phyloP scores from a whole-genome alignment of 2,113 vertebrate species.

The Corvus hawaiiensis region DNA sequence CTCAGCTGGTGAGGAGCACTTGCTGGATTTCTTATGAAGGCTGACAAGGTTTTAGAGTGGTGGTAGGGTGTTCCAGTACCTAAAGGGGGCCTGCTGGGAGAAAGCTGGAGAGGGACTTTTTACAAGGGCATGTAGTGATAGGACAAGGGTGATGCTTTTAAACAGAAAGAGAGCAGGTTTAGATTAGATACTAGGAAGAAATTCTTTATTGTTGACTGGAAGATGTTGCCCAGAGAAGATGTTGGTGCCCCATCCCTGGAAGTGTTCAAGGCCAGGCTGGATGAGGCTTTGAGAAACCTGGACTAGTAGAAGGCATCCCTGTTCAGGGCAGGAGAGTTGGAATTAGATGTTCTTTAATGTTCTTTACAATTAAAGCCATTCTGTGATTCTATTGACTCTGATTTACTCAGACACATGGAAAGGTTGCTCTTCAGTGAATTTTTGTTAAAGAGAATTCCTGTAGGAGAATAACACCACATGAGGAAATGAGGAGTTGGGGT shows the following conservation, averaged over 20 bases:
- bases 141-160: neutral
- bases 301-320: neutral
- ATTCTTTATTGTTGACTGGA: neutral
- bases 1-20: neutral
- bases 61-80: neutral
- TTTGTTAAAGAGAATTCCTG: neutral
- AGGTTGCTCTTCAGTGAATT: neutral
- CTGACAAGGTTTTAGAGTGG: neutral
- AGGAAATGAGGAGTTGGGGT: neutral
- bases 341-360: neutral
- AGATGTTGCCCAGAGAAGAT: neutral
- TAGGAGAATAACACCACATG: neutral
- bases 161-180: neutral
- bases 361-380: neutral
- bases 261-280: neutral
- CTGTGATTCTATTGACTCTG: neutral
- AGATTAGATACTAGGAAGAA: neutral
- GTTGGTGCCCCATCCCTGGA: too few species aligned
- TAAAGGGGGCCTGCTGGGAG: neutral
- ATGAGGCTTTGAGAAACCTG: neutral
- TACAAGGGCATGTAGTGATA: neutral
- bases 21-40: neutral
- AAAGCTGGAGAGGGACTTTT: neutral
- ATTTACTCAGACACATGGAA: neutral
- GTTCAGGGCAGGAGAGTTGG: neutral